Conservation (phyloP, 2,113 vertebrate genomes). For the Corythoichthys intestinalis region DNA sequence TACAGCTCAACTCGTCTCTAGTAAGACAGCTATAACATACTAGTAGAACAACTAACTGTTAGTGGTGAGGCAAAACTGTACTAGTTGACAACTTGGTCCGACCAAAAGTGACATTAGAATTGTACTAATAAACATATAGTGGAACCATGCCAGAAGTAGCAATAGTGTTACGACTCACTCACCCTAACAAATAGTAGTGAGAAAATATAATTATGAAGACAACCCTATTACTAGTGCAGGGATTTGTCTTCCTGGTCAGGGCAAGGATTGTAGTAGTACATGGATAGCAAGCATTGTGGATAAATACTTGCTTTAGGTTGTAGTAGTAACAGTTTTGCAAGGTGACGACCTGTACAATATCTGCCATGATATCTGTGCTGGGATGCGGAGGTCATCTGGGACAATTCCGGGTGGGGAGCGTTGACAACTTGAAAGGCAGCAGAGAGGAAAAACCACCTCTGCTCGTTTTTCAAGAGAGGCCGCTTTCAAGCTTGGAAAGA, state of each 20-base stretch:
- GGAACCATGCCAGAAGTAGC: no score
- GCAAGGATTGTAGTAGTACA: neutral
- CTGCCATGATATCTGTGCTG: neutral
- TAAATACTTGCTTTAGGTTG: neutral
- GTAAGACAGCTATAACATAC: no score
- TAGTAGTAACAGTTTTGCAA: conserved; percentile 20
- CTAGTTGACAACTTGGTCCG: neutral
- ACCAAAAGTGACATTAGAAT: neutral
- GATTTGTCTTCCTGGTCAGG: neutral
- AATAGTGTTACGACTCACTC: no score
- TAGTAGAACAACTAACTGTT: neutral
- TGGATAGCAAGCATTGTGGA: neutral
- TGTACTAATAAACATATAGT: no score
- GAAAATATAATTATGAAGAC: neutral
- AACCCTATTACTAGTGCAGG: neutral
- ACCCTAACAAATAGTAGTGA: neutral
- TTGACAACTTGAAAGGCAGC: conserved; percentile 9
- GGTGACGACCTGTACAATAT: neutral
- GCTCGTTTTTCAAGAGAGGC: neutral
- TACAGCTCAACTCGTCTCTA: no score
- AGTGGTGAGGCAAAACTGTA: no score
- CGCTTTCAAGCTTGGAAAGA: neutral
- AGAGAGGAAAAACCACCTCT: conserved; percentile 6
- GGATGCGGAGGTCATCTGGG: conserved; percentile 35
- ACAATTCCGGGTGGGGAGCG: conserved; percentile 27